These are phyloP conservation scores for Psilopsiagon aurifrons DNA, from an alignment of 2,113 vertebrate genomes.

Conservation along the genomic window DNA sequence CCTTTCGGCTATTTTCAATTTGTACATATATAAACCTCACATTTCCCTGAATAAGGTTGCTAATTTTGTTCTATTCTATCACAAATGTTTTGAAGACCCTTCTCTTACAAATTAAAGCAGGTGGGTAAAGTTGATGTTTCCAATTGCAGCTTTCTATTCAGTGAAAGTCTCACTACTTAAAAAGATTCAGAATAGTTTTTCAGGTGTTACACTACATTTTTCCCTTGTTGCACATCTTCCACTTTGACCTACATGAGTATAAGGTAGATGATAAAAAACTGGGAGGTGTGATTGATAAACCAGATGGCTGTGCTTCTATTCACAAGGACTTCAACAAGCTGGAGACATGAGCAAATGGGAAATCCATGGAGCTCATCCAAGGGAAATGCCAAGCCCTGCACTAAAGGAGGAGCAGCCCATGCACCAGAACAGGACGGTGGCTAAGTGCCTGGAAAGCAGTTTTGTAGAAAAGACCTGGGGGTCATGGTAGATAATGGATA, in stretches of 20 bases:
- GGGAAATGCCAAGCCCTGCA: neutral
- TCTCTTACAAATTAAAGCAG: neutral
- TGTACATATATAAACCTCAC: neutral
- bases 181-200: neutral
- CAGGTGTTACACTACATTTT: neutral
- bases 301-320: neutral
- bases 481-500: fast-evolving
- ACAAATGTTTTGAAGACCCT: neutral
- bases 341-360: neutral
- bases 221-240: neutral
- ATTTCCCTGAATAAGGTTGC: neutral
- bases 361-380: neutral
- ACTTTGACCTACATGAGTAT: neutral
- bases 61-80: neutral
- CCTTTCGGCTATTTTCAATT: neutral
- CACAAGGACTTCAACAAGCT: neutral
- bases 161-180: neutral
- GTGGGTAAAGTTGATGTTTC: neutral
- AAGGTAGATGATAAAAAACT: neutral
- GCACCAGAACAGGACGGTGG: neutral
- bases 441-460: neutral
- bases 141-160: neutral
- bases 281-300: neutral
- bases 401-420: fast-evolving
- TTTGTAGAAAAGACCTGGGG: neutral